These are phyloP conservation scores for Drosophila aldrichi DNA, from an alignment of 2,888 invertebrate species.

Conservation along the genomic window DNA sequence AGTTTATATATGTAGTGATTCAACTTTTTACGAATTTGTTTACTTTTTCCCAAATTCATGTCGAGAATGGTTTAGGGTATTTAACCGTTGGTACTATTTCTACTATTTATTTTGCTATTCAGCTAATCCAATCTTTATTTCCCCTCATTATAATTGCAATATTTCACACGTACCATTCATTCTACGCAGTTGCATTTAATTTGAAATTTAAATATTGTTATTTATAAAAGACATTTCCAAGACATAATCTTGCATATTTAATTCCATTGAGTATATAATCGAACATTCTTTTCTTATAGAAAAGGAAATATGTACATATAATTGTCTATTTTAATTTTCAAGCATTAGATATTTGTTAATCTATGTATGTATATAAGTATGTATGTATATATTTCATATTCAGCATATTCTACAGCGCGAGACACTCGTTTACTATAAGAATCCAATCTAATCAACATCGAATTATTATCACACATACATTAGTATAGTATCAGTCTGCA, in stretches of 20 bases:
- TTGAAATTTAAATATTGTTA: not conserved
- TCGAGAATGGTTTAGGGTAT: not conserved
- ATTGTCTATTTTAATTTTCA: not conserved
- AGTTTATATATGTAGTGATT: too few species aligned
- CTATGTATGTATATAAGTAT: not conserved
- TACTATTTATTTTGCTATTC: not conserved
- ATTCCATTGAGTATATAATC: not conserved
- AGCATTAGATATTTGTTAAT: not conserved
- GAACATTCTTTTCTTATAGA: not conserved
- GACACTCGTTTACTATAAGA: not conserved
- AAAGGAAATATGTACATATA: not conserved
- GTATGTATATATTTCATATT: too few species aligned
- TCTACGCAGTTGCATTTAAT: not conserved
- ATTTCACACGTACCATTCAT: not conserved
- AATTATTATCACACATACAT: not conserved
- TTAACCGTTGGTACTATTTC: not conserved
- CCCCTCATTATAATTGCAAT: not conserved
- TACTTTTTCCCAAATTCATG: too few species aligned
- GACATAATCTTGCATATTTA: not conserved
- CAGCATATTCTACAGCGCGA: not conserved
- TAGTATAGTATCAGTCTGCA: not conserved
- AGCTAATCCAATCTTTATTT: constrained; percentile 1
- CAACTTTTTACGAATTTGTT: too few species aligned
- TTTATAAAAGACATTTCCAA: not conserved
- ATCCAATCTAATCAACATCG: constrained; percentile 2